Evolutionary conservation across 2,113 vertebrate genomes (phyloP), one percentile per base, ranked within the genome.

Genomic region (Syrmaticus mikado): DNA sequence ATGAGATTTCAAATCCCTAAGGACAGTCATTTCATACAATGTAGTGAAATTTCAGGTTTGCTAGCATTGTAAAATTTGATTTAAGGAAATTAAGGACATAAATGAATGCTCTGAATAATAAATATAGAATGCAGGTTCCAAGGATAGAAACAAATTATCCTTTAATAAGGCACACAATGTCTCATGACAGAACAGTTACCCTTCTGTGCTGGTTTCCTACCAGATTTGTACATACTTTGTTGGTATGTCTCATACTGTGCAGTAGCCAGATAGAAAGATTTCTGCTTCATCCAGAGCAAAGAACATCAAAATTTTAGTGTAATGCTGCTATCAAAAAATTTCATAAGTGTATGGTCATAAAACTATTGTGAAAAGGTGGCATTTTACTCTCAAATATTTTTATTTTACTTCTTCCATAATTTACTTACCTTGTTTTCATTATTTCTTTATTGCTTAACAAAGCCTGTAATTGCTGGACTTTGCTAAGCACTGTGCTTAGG

Each of bases 11-110:
- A 61, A 43, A 72, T 65, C 64, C 38, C 48, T 81, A 38, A 67
- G 27, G 36, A 41, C 0, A 14, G 21, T 46, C 0, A 1, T 68
- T 86, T 71, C 43, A 36, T 58, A 38, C 17, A 45, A 27, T 0
- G 2, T 4, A 28, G 22, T 20, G 12, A 36, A 87, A 82, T 5
- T 27, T 89, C n/a, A 76, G 36, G 18, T 79, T 88, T 92, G 62
- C 32, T 58, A 28, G 58, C 3, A 32, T 43, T 85, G n/a, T 70
- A 80, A 89, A 91, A 79, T 36, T 74, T 62, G 45, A 86, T 48
- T 85, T 94, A 89, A 82, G 30, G n/a, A 73, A 45, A 76, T 70
- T 72, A 87, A 61, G 38, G 82, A 61, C 36, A 38, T 36, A 82
- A 91, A 65, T 60, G 25, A 55, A 38, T 82, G 13, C 9, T 57